Conservation (phyloP, 2,797 vertebrate species). For the Carcharodon carcharias region DNA sequence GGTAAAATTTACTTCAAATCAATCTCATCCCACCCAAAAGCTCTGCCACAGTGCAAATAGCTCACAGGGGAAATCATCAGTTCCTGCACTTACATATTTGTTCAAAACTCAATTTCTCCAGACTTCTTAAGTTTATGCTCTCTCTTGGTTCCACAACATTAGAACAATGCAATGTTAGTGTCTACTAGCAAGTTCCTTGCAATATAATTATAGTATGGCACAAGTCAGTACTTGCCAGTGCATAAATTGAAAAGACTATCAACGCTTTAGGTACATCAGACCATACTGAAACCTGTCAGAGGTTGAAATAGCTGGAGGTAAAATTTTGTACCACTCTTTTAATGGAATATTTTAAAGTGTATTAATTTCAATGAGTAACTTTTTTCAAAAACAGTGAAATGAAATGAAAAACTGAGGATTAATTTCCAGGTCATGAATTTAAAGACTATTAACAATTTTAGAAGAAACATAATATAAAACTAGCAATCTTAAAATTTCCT, state of each 20-base stretch:
- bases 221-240: neutral
- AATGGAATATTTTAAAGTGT: neutral
- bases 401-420: neutral
- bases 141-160: neutral
- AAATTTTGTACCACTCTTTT: neutral
- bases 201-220: neutral
- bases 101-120: neutral
- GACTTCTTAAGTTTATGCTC: neutral
- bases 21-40: neutral
- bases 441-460: neutral
- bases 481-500: neutral
- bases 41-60: neutral
- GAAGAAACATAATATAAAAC: neutral
- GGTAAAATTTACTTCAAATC: neutral
- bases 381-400: neutral
- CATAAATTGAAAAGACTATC: neutral
- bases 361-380: neutral
- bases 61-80: neutral
- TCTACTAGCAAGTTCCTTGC: neutral
- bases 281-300: neutral
- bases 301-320: neutral
- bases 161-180: neutral
- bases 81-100: neutral
- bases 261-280: neutral
- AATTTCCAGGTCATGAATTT: neutral